A percentile compares a stretch with the other conserved stretches of the same genome.
phyloP scores from a whole-genome alignment of 2,888 invertebrate species.

The Aleiodes leptofemur region DNA sequence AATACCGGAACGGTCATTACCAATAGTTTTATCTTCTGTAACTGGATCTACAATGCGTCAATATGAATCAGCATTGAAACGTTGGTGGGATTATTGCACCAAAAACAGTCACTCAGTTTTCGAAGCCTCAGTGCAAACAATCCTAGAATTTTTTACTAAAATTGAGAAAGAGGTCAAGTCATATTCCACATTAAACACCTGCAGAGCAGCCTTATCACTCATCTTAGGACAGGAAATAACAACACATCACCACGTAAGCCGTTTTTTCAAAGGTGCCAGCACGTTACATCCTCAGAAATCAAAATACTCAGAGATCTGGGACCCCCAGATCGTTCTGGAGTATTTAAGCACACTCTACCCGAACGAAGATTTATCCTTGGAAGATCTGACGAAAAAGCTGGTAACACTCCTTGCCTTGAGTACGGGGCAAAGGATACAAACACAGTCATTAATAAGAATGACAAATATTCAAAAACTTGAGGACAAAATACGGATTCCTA shows the following conservation, averaged over 20 bases:
- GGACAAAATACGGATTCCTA: conserved; percentile 47
- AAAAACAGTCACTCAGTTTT: neutral
- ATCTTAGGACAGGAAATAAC: conserved; percentile 51
- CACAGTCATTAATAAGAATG: conserved; percentile 48
- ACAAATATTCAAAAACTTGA: conserved; percentile 44
- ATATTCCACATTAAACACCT: neutral
- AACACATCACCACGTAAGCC: conserved; percentile 49
- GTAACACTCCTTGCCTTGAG: conserved; percentile 50
- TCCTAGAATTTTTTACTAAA: neutral
- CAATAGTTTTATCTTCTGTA: neutral
- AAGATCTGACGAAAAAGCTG: conserved; percentile 49
- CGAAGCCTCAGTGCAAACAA: neutral
- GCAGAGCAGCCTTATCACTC: neutral
- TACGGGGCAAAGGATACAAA: conserved; percentile 56
- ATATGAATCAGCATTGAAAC: conserved; percentile 22
- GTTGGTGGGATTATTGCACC: neutral
- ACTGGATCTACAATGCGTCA: conserved; percentile 20
- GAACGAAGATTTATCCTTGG: conserved; percentile 44
- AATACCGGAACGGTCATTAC: conserved; percentile 13
- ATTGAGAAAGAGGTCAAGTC: conserved; percentile 1
- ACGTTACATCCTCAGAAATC: conserved; percentile 55
- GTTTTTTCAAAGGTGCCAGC: conserved; percentile 58
- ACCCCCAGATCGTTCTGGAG: conserved; percentile 57
- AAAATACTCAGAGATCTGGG: conserved; percentile 59
- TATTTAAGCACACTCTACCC: conserved; percentile 44